These are phyloP conservation scores for Cairina moschata DNA, from an alignment of 2,113 vertebrate genomes.

Conservation along the genomic window DNA sequence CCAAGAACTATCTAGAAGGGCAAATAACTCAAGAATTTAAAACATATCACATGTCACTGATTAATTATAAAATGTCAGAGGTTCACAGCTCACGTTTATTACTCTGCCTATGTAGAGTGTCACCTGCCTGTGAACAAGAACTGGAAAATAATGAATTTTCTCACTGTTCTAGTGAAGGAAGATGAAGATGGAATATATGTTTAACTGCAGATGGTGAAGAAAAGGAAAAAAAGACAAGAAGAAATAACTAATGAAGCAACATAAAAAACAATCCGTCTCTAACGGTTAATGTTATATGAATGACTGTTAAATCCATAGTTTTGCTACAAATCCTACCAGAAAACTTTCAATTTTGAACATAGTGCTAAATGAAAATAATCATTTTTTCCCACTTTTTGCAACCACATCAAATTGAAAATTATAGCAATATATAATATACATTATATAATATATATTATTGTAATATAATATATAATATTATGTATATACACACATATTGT, in stretches of 20 bases:
- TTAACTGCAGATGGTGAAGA: neutral
- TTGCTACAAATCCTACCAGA: neutral
- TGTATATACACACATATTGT: too few relatives aligned
- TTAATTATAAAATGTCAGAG: neutral
- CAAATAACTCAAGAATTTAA: neutral
- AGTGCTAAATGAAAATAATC: neutral
- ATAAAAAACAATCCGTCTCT: neutral
- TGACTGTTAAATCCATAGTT: neutral
- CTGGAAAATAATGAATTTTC: conserved; percentile 8
- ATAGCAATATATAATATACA: neutral
- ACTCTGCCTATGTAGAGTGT: neutral
- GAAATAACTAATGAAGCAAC: neutral
- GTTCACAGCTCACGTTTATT: neutral
- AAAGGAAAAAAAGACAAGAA: neutral
- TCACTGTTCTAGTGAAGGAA: neutral
- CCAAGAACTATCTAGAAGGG: neutral
- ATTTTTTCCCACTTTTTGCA: neutral
- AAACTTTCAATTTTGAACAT: neutral
- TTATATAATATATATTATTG: too few relatives aligned
- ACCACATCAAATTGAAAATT: neutral
- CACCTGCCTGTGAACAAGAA: neutral
- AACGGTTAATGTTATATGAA: neutral
- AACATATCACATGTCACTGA: neutral
- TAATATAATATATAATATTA: too few relatives aligned
- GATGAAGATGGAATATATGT: neutral